Percentiles rank a stretch among this genome's conserved stretches.
These are phyloP conservation scores for Sphenopsis melanotis DNA, from an alignment of 2,797 vertebrate genomes.

Conservation along the genomic window DNA sequence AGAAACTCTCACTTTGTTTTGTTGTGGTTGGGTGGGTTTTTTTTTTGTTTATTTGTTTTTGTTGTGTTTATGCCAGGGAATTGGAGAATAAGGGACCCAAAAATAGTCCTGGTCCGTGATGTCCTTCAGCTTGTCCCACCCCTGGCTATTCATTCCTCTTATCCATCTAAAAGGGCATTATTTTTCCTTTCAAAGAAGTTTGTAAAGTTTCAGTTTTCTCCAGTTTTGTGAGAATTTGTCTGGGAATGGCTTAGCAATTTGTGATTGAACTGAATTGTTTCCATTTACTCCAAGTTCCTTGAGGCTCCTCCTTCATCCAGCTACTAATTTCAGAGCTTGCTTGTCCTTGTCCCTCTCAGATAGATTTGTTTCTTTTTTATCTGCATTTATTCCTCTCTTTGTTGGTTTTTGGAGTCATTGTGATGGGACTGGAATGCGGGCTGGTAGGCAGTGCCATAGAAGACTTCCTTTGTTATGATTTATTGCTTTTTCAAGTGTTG, in stretches of 20 bases:
- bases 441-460: background rate
- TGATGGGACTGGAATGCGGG: background rate
- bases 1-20: background rate
- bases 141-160: background rate
- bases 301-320: background rate
- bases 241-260: background rate
- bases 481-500: background rate
- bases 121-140: background rate
- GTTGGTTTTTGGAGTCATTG: background rate
- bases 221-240: background rate
- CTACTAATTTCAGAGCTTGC: background rate
- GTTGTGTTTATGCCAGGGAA: background rate
- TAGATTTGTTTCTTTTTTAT: background rate
- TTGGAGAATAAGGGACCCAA: background rate
- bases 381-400: background rate
- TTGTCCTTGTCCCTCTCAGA: background rate
- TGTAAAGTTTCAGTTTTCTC: background rate
- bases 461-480: background rate
- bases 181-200: background rate
- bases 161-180: background rate
- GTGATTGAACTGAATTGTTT: background rate
- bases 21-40: background rate
- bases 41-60: background rate
- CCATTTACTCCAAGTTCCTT: background rate
- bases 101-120: background rate